Percentiles rank a stretch among this genome's conserved stretches.
Conservation (phyloP, 2,113 vertebrate genomes). For the Malurus cyaneus region DNA sequence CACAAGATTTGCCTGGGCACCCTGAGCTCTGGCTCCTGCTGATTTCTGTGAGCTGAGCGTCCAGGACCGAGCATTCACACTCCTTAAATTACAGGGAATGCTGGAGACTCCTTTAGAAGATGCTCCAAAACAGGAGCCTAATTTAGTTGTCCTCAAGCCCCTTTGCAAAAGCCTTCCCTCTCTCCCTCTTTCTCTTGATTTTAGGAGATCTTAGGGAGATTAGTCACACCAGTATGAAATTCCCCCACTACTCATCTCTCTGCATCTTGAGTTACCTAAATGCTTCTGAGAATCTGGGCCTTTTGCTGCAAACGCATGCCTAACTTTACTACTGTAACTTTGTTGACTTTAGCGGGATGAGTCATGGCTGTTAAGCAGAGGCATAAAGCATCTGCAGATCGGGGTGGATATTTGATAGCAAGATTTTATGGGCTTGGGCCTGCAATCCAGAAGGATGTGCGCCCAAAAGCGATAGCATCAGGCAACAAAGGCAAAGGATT, state of each 20-base stretch:
- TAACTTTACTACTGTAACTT: conserved; percentile 65
- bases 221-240: conserved; percentile 57
- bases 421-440: conserved; percentile 46
- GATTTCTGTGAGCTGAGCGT: background rate
- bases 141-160: background rate
- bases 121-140: conserved; percentile 25
- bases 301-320: conserved; percentile 35
- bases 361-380: conserved; percentile 57
- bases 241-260: conserved; percentile 26
- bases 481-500: conserved; percentile 52
- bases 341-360: conserved; percentile 59
- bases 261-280: conserved; percentile 57
- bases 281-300: conserved; percentile 32
- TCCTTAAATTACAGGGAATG: background rate
- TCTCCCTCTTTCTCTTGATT: background rate
- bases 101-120: background rate
- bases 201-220: conserved; percentile 38
- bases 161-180: background rate
- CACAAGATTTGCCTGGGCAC: background rate
- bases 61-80: background rate
- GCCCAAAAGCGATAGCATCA: conserved; percentile 12
- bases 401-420: conserved; percentile 42
- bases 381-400: conserved; percentile 59
- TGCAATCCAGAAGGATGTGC: conserved; percentile 12
- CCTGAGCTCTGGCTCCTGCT: background rate